Evolutionary conservation across 2,797 vertebrate genomes (phyloP).

Genomic region (Parotocinclus haroldoi): DNA sequence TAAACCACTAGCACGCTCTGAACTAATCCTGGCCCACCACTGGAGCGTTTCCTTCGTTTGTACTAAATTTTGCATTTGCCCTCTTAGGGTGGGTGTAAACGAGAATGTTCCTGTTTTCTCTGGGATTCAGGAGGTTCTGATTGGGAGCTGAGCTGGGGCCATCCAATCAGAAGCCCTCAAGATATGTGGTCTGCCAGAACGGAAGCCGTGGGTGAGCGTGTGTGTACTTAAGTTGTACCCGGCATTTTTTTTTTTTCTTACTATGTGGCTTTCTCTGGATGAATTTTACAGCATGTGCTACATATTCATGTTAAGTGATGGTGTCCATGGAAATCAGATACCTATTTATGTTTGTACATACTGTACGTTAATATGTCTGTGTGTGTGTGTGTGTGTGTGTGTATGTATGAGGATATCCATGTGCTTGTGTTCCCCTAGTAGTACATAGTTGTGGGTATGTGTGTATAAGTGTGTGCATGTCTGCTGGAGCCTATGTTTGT

Average conservation of each 20-base stretch:
- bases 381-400: not conserved
- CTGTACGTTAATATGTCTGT: slow-evolving; percentile 5
- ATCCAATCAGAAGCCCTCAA: slow-evolving; percentile 20
- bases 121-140: slow-evolving; percentile 10
- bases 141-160: slow-evolving; percentile 24
- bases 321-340: not conserved
- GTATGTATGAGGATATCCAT: no score
- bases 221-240: slow-evolving; percentile 34
- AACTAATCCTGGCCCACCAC: slow-evolving; percentile 34
- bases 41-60: slow-evolving; percentile 18
- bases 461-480: slow-evolving; percentile 29
- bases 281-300: not conserved
- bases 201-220: slow-evolving; percentile 32
- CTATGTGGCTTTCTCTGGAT: slow-evolving; percentile 32
- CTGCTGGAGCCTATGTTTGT: slow-evolving; percentile 35
- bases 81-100: slow-evolving; percentile 27
- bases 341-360: not conserved
- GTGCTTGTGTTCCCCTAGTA: no score
- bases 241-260: slow-evolving; percentile 9
- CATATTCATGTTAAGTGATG: not conserved
- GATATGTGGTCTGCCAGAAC: slow-evolving; percentile 14
- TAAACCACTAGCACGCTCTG: slow-evolving; percentile 30
- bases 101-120: slow-evolving; percentile 26
- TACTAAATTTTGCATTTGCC: slow-evolving; percentile 32
- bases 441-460: not conserved